Evolutionary conservation across 2,888 invertebrate genomes (phyloP), one percentile per base, ranked within the genome.

Genomic region (Melinaea menophilus): DNA sequence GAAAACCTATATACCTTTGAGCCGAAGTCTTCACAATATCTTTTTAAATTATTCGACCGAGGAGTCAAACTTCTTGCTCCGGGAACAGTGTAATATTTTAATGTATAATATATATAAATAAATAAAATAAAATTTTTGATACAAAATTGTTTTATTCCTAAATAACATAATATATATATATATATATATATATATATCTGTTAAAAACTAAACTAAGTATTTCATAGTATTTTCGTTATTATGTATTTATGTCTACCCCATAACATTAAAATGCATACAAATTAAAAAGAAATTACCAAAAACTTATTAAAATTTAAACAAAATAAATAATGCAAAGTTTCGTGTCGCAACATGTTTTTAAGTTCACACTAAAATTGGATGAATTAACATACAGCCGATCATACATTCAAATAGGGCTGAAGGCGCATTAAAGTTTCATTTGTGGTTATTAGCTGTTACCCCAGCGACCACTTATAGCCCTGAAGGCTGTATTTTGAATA

Each of bases 11-110:
- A 73, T 63, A 71, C 68, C 35, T 70, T 87, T 67, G 81, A 86
- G 47, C 67, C 77, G 12, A 86, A 85, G 71, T 73, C 81, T 57
- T 74, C 73, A 41, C 76, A 76, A 68, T 94, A 93, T 79, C 90
- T 94, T 62, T 96, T 93, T 75, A 95, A 95, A 86, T 90, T 95
- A 64, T 92, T 92, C 80, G 95, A 95, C 80, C 92, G 94, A 76
- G 95, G 95, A 74, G 93, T 95, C 3, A 95, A 94, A 79, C 91
- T 95, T 55, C 94, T 95, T 79, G 93, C 93, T 70, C 95, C 95
- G 2, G 95, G 95, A 51, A 92, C 85, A n/a, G 82, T 89, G 41
- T 70, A 55, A 69, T 59, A 48, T 56, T 31, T 54, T 59, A 41
- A 63, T 58, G n/a, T 46, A 9, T 9, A 9, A 41, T 41, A 41